Base-by-base conservation (phyloP, 1,140 invertebrate genomes). In the Manduca sexta region DNA sequence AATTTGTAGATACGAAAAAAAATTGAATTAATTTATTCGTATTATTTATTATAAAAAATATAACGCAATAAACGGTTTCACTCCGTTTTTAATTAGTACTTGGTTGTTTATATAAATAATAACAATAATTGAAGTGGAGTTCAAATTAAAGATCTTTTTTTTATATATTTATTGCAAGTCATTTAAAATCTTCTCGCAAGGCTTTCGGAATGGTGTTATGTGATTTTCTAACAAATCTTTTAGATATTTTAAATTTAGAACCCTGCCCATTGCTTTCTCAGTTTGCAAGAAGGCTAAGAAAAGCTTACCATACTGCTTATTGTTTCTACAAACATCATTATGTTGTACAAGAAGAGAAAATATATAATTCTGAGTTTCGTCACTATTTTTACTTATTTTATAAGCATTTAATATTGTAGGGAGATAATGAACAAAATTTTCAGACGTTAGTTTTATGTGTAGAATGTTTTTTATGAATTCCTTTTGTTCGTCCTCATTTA, bases 221-320 rank as follows among this genome's bases (percentile, higher is more conserved):
- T 77, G 72, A 12, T 14, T 38, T 29, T 69, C 58, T 5, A 77
- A 34, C 0, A 77, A 29, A 17, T 52, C 56, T 44, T 63, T 35
- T 52, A 56, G 2, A 17, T 21, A 5, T 17, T 15, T 38, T 38
- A 16, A 34, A 40, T 61, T 34, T 7, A 39, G 17, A 0, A 15
- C 31, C 7, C 3, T 15, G 33, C 18, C 30, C n/a, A 40, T 42
- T 37, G 14, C 7, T 52, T 69, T 50, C 52, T 49, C 14, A 33
- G 48, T 45, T 65, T 67, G 67, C 15, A 81, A 43, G 60, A 47
- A 73, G 10, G 52, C 40, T 2, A 73, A 41, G 7, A 81, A 41
- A 0, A 76, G 51, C 15, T 62, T 48, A 5, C 77, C 77, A 58
- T 65, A 81, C 11, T 62, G 64, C 17, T 62, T 73, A 34, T 81